Base-by-base conservation (phyloP, 2,113 vertebrate genomes). In the Nothocercus julius region DNA sequence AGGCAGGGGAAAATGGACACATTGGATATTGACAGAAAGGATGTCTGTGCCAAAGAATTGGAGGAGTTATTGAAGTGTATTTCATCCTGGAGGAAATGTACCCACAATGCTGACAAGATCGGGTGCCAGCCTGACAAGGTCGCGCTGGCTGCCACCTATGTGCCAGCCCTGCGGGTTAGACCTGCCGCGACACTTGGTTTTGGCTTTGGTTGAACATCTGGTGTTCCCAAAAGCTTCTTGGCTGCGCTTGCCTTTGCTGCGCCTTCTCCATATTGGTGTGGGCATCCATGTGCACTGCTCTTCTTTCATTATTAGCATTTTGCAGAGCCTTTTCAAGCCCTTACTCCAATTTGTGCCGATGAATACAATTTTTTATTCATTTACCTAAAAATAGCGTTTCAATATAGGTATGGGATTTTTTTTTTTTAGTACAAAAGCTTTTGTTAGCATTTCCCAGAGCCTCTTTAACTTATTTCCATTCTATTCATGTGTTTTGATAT, bases 251-350 rank as follows among this genome's bases (percentile, higher is more conserved):
- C 5, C 30, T 44, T 28, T 11, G 14, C 44, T 22, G 20, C 15
- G 7, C 18, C 32, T 66, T 80, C 58, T 4, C 21, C 28, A 34
- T 7, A 1, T n/a, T 76, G 28, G 8, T 68, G 61, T 3, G 76
- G 44, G 13, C 62, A 3, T 27, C 36, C 6, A 7, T 3, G 8
- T 17, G 0, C 20, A 0, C 19, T 44, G 28, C 13, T 74, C 19
- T 72, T 58, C 34, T 51, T 61, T 40, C 3, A 28, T 72, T 59
- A 11, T 40, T 25, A 4, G 36, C 3, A 2, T 56, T 82, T 68
- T 73, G 34, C 13, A 54, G 36, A 63, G 11, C 13, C 11, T 67
- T 78, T 64, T 64, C 59, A 20, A 11, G 47, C 28, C 17, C 22
- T 59, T n/a, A 2, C 5, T 38, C 40, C 7, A 5, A 25, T 76